Evolutionary conservation across 2,797 vertebrate genomes (phyloP), one percentile per base, ranked within the genome.

Genomic region (Gambusia yucatana): DNA sequence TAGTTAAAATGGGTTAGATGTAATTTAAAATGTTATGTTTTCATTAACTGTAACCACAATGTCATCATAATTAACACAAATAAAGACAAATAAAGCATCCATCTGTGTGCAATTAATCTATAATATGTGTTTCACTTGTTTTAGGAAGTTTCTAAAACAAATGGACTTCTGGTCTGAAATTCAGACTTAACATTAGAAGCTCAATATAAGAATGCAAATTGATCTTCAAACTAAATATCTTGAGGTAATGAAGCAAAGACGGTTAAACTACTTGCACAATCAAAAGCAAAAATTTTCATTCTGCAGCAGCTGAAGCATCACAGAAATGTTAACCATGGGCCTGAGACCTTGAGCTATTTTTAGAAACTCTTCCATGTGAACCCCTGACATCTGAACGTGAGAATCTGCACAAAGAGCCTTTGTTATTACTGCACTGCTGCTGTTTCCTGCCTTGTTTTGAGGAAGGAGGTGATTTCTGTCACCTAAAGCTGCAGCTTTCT

Each of bases 321-420:
- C 44, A 36, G 75, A 82, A 73, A 50, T 0, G 10, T 55, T 61
- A 39, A 17, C 50, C 17, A 22, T 36, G 76, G 9, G 75, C 46
- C 81, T n/a, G 30, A 33, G 65, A 86, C 1, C 81, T 44, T 0
- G 0, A 41, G 73, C 82, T 91, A 84, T 90, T 87, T 89, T 72
- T 88, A 78, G 22, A 47, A 67, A 41, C 28, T 28, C 47, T 41
- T 20, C 79, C 70, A 75, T 63, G 61, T 86, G 82, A 87, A 82
- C 84, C 77, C 75, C 73, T 25, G 78, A 89, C 80, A 82, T 57
- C 6, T 71, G 59, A 70, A 70, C 1, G 2, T 76, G 83, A 78
- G 79, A 44, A 78, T 83, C 41, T 6, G 70, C 52, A 80, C 71
- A 63, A 71, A 43, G 69, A 57, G 30, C 63, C 72, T 67, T 20